These are phyloP conservation scores for Heliocidaris tuberculata DNA, from an alignment of 35 echinoderm and acorn worm species.

Conservation along the genomic window DNA sequence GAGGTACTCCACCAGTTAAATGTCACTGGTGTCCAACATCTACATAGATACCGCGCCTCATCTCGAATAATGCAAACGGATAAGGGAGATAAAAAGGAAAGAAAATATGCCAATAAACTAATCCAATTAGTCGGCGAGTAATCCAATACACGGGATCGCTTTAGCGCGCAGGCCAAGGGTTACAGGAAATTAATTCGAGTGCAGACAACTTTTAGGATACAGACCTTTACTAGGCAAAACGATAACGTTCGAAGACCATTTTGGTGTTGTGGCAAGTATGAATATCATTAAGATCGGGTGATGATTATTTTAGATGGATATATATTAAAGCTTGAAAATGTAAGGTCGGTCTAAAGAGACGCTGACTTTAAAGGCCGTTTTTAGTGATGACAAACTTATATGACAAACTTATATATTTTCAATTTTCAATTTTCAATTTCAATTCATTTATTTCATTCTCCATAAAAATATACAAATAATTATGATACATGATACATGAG, in stretches of 20 bases:
- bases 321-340: neutral
- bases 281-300: neutral
- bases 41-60: neutral
- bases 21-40: neutral
- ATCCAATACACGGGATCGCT: slow-evolving; percentile 33
- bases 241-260: neutral
- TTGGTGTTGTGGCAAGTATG: neutral
- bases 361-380: too few species aligned
- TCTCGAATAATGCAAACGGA: neutral
- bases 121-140: slow-evolving; percentile 31
- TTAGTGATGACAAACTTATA: too few species aligned
- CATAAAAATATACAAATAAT: too few species aligned
- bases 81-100: neutral
- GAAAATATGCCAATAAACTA: slow-evolving; percentile 38
- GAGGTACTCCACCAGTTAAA: neutral
- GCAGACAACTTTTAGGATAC: neutral
- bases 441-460: too few species aligned
- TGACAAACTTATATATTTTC: too few species aligned
- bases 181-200: slow-evolving; percentile 22
- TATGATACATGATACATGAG: too few species aligned
- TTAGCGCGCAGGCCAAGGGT: neutral
- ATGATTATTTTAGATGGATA: neutral
- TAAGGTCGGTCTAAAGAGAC: too few species aligned
- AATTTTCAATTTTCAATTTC: too few species aligned
- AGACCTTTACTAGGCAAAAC: neutral